Evolutionary conservation across 2,797 vertebrate species (phyloP).

Genomic region (Chloroceryle inda): DNA sequence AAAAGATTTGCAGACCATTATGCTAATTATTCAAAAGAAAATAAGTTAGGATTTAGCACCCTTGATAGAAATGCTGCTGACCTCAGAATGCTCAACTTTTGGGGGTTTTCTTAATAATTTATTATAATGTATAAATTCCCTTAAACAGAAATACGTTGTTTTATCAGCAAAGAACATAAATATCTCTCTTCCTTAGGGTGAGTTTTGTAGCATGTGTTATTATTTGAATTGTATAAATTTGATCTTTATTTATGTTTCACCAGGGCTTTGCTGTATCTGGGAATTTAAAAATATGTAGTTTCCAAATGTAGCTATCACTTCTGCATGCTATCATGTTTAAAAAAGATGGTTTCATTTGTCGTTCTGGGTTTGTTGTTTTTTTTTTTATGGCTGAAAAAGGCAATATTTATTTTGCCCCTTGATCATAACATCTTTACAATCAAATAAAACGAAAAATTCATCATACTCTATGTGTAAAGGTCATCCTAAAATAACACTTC

Average conservation of each 20-base stretch:
- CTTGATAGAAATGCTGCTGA: conserved; percentile 61
- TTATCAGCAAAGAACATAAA: conserved; percentile 29
- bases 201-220: conserved; percentile 32
- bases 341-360: conserved; percentile 46
- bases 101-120: conserved; percentile 50
- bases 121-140: conserved; percentile 44
- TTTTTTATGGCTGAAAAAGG: conserved; percentile 58
- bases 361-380: background rate
- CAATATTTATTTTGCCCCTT: conserved; percentile 70
- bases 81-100: conserved; percentile 36
- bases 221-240: conserved; percentile 59
- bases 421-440: conserved; percentile 74
- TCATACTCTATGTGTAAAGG: conserved; percentile 62
- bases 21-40: conserved; percentile 48
- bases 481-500: conserved; percentile 73
- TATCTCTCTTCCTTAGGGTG: background rate
- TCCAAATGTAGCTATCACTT: conserved; percentile 61
- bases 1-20: conserved; percentile 56
- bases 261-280: conserved; percentile 56
- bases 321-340: conserved; percentile 34
- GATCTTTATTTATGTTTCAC: conserved; percentile 76
- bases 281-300: conserved; percentile 75
- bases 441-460: conserved; percentile 77
- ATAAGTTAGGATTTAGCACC: conserved; percentile 29
- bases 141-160: conserved; percentile 61